These are phyloP conservation scores for Synanthedon tipuliformis DNA, from an alignment of 2,888 invertebrate genomes.

Conservation along the genomic window DNA sequence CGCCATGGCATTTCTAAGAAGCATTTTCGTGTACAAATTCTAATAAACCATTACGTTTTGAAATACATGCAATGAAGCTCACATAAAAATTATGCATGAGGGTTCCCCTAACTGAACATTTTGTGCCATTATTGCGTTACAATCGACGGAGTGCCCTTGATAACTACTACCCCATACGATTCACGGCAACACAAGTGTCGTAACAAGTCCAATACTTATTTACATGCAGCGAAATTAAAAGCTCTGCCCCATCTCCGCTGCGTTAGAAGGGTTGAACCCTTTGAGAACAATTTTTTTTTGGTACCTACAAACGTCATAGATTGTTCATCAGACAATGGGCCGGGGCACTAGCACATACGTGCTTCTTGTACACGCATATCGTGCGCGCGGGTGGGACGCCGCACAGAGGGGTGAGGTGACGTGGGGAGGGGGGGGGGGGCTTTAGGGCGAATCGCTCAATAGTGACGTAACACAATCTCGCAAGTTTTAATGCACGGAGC, in stretches of 20 bases:
- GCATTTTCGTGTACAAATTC: slow-evolving; percentile 1
- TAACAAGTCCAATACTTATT: slow-evolving; percentile 66
- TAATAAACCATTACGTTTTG: slow-evolving; percentile 2
- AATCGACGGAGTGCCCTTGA: slow-evolving; percentile 59
- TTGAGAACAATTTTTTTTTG: slow-evolving; percentile 29
- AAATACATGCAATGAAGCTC: slow-evolving; percentile 12
- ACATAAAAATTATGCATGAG: slow-evolving; percentile 22
- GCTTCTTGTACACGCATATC: slow-evolving; percentile 15
- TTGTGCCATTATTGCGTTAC: slow-evolving; percentile 61
- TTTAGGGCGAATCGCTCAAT: slow-evolving; percentile 34
- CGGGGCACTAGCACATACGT: slow-evolving; percentile 4
- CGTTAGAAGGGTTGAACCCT: slow-evolving; percentile 63
- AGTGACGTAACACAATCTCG: slow-evolving; percentile 59
- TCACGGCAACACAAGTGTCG: slow-evolving; percentile 57
- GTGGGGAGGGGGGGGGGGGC: slow-evolving; percentile 4
- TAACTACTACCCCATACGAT: slow-evolving; percentile 57
- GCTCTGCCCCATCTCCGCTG: slow-evolving; percentile 54
- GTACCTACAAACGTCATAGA: slow-evolving; percentile 5
- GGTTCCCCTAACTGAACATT: slow-evolving; percentile 46
- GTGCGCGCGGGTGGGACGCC: slow-evolving; percentile 13
- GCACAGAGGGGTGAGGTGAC: slow-evolving; percentile 1
- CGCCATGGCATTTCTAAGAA: neutral
- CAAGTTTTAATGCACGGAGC: slow-evolving; percentile 25
- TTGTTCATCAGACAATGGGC: slow-evolving; percentile 3
- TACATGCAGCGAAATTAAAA: slow-evolving; percentile 63